phyloP scores from a whole-genome alignment of 2,797 vertebrate genomes.

The Capromys pilorides region DNA sequence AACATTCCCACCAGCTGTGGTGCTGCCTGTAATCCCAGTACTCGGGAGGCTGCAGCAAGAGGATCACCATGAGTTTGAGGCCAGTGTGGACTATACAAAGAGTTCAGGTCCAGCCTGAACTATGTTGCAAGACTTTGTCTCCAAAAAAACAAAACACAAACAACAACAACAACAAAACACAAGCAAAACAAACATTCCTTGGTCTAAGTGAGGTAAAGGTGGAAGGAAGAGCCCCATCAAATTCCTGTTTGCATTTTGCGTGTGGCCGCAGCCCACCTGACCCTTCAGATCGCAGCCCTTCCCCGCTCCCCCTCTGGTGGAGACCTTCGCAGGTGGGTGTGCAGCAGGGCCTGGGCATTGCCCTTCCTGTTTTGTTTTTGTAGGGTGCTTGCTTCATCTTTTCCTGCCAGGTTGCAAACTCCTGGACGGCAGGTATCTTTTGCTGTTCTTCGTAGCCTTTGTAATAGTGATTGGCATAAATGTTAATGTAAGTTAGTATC shows the following conservation, averaged over 20 bases:
- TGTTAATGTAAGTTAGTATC: background rate
- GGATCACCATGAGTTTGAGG: background rate
- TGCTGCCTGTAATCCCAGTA: background rate
- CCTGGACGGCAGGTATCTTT: background rate
- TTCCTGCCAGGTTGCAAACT: background rate
- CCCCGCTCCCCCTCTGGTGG: background rate
- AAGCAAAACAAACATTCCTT: background rate
- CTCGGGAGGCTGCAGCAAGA: background rate
- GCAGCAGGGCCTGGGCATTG: background rate
- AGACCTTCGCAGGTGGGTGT: background rate
- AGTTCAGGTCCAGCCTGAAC: background rate
- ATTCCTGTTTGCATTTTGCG: background rate
- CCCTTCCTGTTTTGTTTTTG: background rate
- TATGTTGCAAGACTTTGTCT: background rate
- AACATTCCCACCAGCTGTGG: background rate
- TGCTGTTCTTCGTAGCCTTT: background rate
- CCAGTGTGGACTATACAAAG: background rate
- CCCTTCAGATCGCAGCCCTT: background rate
- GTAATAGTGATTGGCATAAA: background rate
- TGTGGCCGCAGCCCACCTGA: background rate
- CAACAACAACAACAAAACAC: too few relatives aligned
- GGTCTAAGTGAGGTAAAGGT: background rate
- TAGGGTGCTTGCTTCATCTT: background rate
- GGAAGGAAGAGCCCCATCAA: background rate
- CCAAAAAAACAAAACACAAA: background rate